These are phyloP conservation scores for Chlamydotis undulata DNA, from an alignment of 2,113 vertebrate species.

Conservation along the genomic window DNA sequence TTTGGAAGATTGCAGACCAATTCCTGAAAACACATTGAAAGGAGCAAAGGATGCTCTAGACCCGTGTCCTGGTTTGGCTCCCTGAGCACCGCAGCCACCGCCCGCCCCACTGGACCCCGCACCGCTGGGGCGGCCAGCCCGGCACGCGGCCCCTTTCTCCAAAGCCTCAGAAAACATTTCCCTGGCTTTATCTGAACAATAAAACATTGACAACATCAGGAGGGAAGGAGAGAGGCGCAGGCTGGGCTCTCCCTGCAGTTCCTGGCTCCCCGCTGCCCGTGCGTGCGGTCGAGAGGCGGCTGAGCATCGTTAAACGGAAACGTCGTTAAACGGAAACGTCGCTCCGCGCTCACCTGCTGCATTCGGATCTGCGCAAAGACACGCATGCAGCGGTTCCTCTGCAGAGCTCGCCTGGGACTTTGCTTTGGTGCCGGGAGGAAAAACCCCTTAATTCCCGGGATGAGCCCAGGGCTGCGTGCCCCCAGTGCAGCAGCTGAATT, in stretches of 20 bases:
- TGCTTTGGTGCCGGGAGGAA: rapidly evolving
- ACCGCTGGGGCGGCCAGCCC: not conserved
- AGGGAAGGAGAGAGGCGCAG: not conserved
- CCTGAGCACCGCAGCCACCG: not conserved
- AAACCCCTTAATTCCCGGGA: not conserved
- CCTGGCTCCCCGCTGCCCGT: not conserved
- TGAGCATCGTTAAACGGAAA: not conserved
- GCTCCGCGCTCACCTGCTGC: not conserved
- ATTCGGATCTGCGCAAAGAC: not conserved
- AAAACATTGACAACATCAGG: rapidly evolving
- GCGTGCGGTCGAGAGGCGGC: rapidly evolving
- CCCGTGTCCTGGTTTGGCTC: not conserved
- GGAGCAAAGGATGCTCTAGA: not conserved
- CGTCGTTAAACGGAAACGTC: not conserved
- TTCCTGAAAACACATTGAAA: not conserved
- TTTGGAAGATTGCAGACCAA: not conserved
- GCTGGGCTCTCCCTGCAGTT: not conserved
- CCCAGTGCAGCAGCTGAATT: rapidly evolving
- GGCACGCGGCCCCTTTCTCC: not conserved
- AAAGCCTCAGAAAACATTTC: rapidly evolving
- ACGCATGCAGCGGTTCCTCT: not conserved
- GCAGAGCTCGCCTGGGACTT: not conserved
- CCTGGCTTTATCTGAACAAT: not conserved
- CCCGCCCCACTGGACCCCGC: rapidly evolving
- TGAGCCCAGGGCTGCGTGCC: not conserved